Percentiles rank a stretch among this genome's conserved stretches.
Evolutionary conservation across 2,797 vertebrate species (phyloP).

Genomic region (Cottoperca gobio): DNA sequence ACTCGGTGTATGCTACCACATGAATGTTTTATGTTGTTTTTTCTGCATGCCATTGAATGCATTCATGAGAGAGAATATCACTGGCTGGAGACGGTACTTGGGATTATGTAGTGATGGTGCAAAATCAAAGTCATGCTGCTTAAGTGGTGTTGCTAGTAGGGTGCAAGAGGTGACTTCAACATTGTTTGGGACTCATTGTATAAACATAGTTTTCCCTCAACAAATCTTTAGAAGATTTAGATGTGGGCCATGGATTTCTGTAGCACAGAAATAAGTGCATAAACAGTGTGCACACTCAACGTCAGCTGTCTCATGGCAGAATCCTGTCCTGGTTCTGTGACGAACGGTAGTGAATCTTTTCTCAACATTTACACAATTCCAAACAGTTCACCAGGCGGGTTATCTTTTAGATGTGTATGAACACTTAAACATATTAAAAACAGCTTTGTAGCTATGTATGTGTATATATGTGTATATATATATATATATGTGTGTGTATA

Average conservation of each 20-base stretch:
- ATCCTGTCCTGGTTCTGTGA: constrained; percentile 7
- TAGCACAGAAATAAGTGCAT: background rate
- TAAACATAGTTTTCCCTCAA: background rate
- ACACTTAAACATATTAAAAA: background rate
- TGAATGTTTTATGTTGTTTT: background rate
- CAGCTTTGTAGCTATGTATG: background rate
- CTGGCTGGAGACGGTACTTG: background rate
- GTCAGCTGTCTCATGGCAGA: constrained; percentile 2
- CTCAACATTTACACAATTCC: constrained; percentile 14
- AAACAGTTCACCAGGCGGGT: background rate
- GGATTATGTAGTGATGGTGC: background rate
- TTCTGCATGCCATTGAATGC: background rate
- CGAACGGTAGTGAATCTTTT: background rate
- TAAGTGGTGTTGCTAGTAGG: background rate
- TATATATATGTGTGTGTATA: too few species aligned
- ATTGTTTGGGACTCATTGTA: background rate
- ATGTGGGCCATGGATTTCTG: background rate
- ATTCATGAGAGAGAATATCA: background rate
- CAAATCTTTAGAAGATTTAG: constrained; percentile 10
- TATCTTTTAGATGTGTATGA: constrained; percentile 4
- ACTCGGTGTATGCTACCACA: background rate
- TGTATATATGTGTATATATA: too few species aligned
- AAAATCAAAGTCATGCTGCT: constrained; percentile 3
- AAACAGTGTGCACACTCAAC: background rate
- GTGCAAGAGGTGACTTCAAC: background rate